Base-by-base conservation (phyloP, 2,888 invertebrate species). In the Strigamia transsilvanica region DNA sequence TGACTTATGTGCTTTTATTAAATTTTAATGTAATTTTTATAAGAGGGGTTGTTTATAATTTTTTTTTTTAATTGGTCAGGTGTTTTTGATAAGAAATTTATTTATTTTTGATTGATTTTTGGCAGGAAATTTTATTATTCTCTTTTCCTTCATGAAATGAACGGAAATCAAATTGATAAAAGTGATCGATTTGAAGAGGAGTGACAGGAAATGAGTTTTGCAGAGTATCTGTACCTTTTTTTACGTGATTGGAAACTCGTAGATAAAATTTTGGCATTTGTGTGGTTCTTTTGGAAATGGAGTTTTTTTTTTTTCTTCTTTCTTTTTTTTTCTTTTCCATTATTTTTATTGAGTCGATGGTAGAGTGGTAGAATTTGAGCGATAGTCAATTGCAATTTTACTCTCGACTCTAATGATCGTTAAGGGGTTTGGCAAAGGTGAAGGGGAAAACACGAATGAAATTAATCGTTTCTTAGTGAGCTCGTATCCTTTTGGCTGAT, bases 301-400 rank as follows among this genome's bases (percentile, higher is more conserved):
- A 56, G 7, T 21, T 21, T 56, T 18, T 56, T 51, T 51, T n/a
- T 51, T 42, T 42, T 27, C 27, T 27, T 27, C 3, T 27, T 27
- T 27, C 27, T 27, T 27, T 27, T 27, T 27, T 9, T 18, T 56
- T n/a, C 21, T 18, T 38, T 38, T 38, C 38, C 38, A 38, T 38
- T 38, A 38, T 38, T 38, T 38, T 56, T 56, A 56, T 18, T 56
- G 56, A 56, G 56, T 56, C 18, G 56, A 56, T 56, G 46, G 46
- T n/a, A 15, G 13, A 4, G 46, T 13, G n/a, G 56, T 73, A 27
- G 23, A 27, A 27, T 73, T 73, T 73, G 73, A 73, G 73, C 13
- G 73, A 73, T 73, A 73, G 73, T 73, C 73, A 73, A 73, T 73
- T 73, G 32, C 73, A 73, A 73, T 73, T 73, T 73, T 73, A 73